Conservation (phyloP, 2,888 invertebrate species). For the Artemia sinica region DNA sequence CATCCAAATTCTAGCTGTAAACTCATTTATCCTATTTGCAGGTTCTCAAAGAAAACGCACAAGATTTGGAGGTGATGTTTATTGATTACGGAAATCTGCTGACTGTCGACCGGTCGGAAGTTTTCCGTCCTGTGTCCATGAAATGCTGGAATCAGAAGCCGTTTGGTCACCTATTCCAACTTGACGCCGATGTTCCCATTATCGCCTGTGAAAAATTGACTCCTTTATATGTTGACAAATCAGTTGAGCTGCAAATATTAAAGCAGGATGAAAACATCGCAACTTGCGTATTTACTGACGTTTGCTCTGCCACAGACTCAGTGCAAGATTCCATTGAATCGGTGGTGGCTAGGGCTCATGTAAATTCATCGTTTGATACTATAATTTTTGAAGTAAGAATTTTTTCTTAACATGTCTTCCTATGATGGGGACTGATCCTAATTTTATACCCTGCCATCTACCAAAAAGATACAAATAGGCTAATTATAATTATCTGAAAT, state of each 20-base stretch:
- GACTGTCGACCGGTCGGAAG: slow-evolving; percentile 17
- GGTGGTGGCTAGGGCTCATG: too few relatives aligned
- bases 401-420: too few relatives aligned
- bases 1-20: too few relatives aligned
- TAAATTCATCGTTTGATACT: too few relatives aligned
- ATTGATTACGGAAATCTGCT: slow-evolving; percentile 21
- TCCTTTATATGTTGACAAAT: background rate
- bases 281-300: background rate
- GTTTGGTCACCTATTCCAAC: slow-evolving; percentile 18
- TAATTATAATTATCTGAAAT: too few relatives aligned
- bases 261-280: background rate
- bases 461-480: too few relatives aligned
- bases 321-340: too few relatives aligned
- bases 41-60: slow-evolving; percentile 16
- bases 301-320: too few relatives aligned
- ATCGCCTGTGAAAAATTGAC: slow-evolving; percentile 3
- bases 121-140: slow-evolving; percentile 16
- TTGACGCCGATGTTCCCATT: background rate
- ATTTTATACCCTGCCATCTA: too few relatives aligned
- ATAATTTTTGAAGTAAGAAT: too few relatives aligned
- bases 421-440: too few relatives aligned
- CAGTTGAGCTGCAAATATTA: slow-evolving; percentile 10
- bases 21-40: background rate
- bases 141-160: slow-evolving; percentile 11
- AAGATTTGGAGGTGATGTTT: slow-evolving; percentile 15